A percentile compares a stretch with the other conserved stretches of the same genome.
Evolutionary conservation across 2,797 vertebrate genomes (phyloP).

Genomic region (Pachyuromys duprasi): DNA sequence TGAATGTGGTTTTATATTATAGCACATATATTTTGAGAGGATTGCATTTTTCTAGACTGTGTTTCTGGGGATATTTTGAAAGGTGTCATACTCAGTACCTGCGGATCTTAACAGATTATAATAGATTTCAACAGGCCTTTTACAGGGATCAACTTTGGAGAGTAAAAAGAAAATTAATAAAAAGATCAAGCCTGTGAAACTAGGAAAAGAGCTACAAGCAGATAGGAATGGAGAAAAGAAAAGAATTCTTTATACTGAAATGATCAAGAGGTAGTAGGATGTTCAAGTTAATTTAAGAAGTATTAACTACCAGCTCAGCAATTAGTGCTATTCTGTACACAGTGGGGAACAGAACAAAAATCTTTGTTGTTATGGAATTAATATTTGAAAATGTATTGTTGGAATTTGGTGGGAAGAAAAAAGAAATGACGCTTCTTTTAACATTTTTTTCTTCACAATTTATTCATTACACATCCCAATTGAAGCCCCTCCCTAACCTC

Average conservation of each 20-base stretch:
- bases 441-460: no score
- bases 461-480: no score
- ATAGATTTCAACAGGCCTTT: not conserved
- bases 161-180: conserved; percentile 41
- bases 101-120: not conserved
- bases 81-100: not conserved
- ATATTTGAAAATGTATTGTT: conserved; percentile 16
- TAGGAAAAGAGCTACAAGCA: not conserved
- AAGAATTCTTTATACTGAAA: not conserved
- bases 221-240: conserved; percentile 7
- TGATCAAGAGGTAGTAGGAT: not conserved
- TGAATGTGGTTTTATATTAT: not conserved
- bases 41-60: not conserved
- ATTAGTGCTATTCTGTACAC: not conserved
- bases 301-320: not conserved
- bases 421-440: not conserved
- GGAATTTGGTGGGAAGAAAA: not conserved
- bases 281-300: not conserved
- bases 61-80: not conserved
- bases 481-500: no score
- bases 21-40: not conserved
- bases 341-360: not conserved
- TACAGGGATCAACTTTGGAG: not conserved
- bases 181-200: conserved; percentile 9
- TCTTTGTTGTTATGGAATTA: not conserved